A percentile compares a stretch with the other conserved stretches of the same genome.
Evolutionary conservation across 35 echinoderm and acorn worm genomes (phyloP).

Genomic region (Heliocidaris tuberculata): DNA sequence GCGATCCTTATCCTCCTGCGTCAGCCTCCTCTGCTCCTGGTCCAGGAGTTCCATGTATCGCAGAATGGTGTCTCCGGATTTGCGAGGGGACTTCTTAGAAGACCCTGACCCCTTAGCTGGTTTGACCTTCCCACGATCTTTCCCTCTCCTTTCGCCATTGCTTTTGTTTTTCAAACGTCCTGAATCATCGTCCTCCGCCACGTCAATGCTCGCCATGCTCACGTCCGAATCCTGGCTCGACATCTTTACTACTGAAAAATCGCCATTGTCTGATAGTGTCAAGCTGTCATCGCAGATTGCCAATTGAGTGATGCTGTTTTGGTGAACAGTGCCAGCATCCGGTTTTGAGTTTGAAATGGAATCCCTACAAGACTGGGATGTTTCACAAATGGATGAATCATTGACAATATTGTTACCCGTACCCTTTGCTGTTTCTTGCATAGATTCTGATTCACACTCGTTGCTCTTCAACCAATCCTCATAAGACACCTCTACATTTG

Average conservation of each 20-base stretch:
- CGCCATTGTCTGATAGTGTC: not conserved
- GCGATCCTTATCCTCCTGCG: conserved; percentile 60
- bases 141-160: not conserved
- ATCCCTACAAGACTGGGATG: not conserved
- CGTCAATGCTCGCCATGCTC: conserved; percentile 25
- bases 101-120: not conserved
- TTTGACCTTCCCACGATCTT: conserved; percentile 12
- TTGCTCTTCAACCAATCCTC: conserved; percentile 14
- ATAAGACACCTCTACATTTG: conserved; percentile 20
- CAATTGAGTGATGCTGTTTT: not conserved
- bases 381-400: not conserved
- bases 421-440: not conserved
- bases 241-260: not conserved
- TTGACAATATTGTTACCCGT: not conserved
- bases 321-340: not conserved
- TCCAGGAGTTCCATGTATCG: conserved; percentile 65
- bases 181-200: not conserved
- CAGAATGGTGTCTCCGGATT: conserved; percentile 51
- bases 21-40: conserved; percentile 52
- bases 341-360: not conserved
- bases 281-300: not conserved
- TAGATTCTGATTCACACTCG: conserved; percentile 22
- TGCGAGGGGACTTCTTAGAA: not conserved
- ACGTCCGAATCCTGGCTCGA: not conserved
- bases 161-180: not conserved